Base-by-base conservation (phyloP, 1,140 invertebrate species). In the Oncopodura yosiiana region DNA sequence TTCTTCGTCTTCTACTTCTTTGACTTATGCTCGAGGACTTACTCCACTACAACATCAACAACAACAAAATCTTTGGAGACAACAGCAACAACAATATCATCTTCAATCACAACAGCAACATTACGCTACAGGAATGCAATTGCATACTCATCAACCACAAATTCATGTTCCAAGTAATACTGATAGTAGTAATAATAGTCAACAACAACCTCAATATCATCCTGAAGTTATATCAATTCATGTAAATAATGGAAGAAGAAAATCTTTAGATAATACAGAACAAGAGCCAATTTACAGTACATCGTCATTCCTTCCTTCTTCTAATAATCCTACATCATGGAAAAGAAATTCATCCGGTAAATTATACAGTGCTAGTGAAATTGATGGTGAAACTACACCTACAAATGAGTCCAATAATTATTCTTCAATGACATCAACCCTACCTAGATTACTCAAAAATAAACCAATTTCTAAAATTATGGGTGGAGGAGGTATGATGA, bases 201-300 rank as follows among this genome's bases (percentile, higher is more conserved):
- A 26, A 11, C 49, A 36, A 34, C 48, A 34, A n/a, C 60, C 60
- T 26, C 63, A 67, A 46, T 69, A 67, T 54, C 60, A 67, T 18
- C 70, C 73, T 5, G 72, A 73, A 60, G 68, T 73, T 0, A 68
- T 74, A 18, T 70, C 73, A 21, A 72, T 73, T 27, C 70, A 73
- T 51, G 71, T 73, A 8, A 59, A 69, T 42, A 62, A 66, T 23
- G 63, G 59, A 14, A 50, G 61, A 39, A 61, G 63, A 34, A 63
- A 67, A 63, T 53, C 66, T 19, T 44, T 63, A 36, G 64, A 65
- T 36, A 65, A 61, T 43, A 46, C 60, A 24, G 46, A 32, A 36
- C 61, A 66, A 39, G 66, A 68, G 41, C 66, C 66, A 14, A 68
- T 68, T 46, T 68, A 68, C 52, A 62, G 65, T 5, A 68, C 66